Base-by-base conservation (phyloP, 2,113 vertebrate genomes). In the Megaceryle torquata region DNA sequence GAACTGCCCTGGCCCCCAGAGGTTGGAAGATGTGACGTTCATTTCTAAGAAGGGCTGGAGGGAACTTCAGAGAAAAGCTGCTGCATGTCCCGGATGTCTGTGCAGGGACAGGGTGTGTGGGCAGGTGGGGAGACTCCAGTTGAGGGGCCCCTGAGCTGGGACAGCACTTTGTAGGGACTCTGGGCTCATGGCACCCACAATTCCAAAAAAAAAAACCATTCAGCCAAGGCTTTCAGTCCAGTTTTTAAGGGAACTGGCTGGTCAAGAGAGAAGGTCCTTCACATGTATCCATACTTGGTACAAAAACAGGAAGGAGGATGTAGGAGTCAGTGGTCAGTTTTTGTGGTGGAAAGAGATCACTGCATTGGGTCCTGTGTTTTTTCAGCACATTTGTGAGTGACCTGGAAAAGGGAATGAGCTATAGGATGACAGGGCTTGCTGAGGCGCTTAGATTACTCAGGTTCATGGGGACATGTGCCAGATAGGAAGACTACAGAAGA, bases 281-380 rank as follows among this genome's bases (percentile, higher is more conserved):
- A 11, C 16, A 33, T 33, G 53, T 56, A 48, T 79, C 33, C 1
- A 1, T 63, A 92, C 72, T 46, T 92, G 72, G 48, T 91, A 93
- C 3, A 3, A 96, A 95, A 95, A 92, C 91, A 95, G 96, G 93
- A 97, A 95, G 91, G 60, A 89, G 53, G 1, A 56, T 56, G 83
- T 89, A 91, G 93, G 84, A 96, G 83, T 91, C 61, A 81, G 88
- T 6, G 22, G 91, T 84, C 65, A 75, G 26, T 82, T 92, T 84
- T 50, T 74, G 51, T 12, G 4, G 51, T 78, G 35, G 69, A 83
- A 82, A 71, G 44, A 91, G 77, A 87, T 95, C 3, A 10, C 72
- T 54, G 51, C 2, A 1, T 37, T 39, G 9, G 6, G 64, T 60
- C 39, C 24, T 18, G 4, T 60, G 76, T 83, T 82, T 93, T 82